Base-by-base conservation (phyloP, 2,113 vertebrate genomes). In the Neopipo cinnamomea region DNA sequence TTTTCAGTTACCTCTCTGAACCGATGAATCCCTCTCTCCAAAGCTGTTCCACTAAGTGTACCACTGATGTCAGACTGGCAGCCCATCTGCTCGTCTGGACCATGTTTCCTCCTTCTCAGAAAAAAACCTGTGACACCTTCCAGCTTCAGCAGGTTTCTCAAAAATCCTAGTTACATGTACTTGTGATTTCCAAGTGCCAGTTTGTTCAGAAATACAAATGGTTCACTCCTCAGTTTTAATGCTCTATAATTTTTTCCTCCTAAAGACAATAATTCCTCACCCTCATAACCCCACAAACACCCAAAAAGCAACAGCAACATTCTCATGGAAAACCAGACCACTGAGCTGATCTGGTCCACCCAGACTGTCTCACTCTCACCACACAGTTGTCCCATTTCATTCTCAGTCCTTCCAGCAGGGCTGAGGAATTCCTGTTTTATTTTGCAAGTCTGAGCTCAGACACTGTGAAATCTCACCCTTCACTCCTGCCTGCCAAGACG, bases 81-180 rank as follows among this genome's bases (percentile, higher is more conserved):
- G 93, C 93, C 95, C 94, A 97, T 95, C 95, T 96, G 95, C 94
- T 95, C 27, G 61, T 87, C 95, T 97, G 94, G 91, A 94, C 94
- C 80, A 52, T 2, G 4, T 71, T 96, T 81, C 93, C 84, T 89
- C 93, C 87, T 84, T 77, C 91, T 78, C 93, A 91, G 80, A 15
- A 41, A 73, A 92, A 88, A 73, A 35, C 20, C 47, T 44, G 23
- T 93, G 86, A 96, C 80, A 95, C 77, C 86, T 95, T 89, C 89
- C 93, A 95, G 49, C 73, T 92, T 77, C 87, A 94, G 94, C 86
- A 97, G 89, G 86, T 89, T 93, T 84, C 91, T 92, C 86, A 89
- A 50, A 92, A 92, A 86, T 19, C 86, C 83, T 31, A 11, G 35
- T 80, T 78, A 47, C 80, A 15, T 47, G 39, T 81, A 71, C 89